These are phyloP conservation scores for Lacerta bilineata DNA, from an alignment of 2,797 vertebrate species.

Conservation along the genomic window DNA sequence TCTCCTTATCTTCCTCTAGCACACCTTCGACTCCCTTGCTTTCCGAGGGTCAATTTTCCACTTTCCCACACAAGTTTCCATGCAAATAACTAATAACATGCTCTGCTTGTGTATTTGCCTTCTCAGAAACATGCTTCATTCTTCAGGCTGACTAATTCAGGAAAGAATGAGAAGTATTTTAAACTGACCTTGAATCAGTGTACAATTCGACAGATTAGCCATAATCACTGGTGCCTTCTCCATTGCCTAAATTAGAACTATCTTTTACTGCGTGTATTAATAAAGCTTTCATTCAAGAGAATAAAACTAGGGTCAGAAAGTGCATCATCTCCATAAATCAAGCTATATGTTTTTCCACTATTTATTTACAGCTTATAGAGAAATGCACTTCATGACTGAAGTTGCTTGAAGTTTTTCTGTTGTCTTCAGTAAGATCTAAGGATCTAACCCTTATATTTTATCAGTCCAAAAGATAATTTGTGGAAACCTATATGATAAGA, in stretches of 20 bases:
- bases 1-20: no score
- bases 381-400: neutral
- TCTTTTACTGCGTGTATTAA: neutral
- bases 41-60: neutral
- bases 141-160: conserved; percentile 55
- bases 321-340: neutral
- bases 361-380: neutral
- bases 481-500: neutral
- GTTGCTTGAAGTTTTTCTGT: neutral
- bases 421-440: neutral
- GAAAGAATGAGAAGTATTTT: conserved; percentile 60
- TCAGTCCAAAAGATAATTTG: neutral
- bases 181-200: conserved; percentile 44
- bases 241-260: neutral
- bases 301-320: neutral
- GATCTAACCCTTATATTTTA: neutral
- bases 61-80: conserved; percentile 3
- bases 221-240: neutral
- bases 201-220: neutral
- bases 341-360: neutral
- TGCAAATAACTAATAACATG: neutral
- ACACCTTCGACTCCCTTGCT: no score
- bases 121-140: neutral
- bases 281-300: neutral
- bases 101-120: neutral